Evolutionary conservation across 2,113 vertebrate species (phyloP), one percentile per base, ranked within the genome.

Genomic region (Chaetodon trifascialis): DNA sequence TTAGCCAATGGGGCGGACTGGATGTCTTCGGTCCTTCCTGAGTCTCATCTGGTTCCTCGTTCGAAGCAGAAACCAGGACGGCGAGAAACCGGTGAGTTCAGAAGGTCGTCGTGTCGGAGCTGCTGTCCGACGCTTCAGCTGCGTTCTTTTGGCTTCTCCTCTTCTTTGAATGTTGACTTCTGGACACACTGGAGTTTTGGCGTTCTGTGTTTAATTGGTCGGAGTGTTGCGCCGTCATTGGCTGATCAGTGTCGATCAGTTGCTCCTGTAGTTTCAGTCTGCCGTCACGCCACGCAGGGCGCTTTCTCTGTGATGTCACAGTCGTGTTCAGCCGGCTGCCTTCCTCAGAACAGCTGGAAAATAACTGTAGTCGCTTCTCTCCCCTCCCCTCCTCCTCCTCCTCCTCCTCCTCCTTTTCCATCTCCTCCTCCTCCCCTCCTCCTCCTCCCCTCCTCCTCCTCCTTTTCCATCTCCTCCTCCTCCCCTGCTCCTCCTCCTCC

Each of bases 271-370:
- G 8, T 1, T 47, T 73, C 70, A 1, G 6, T 77, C 67, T 68
- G 77, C 81, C 59, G 49, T 83, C 65, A 19, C 9, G 65, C 76
- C 78, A 72, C 73, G 30, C 54, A 11, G 7, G 12, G n/a, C n/a
- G n/a, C n/a, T 30, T 54, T 62, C 11, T 64, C 12, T 49, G 60
- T 55, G 58, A 9, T 49, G 55, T 55, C 5, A 67, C 30, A 30
- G 30, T 30, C 30, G 30, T 17, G 40, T 74, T 58, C 3, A 49
- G 68, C 40, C 17, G 34, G 40, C 38, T 25, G 58, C 15, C 12
- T 11, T 56, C 30, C 63, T 60, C 34, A 65, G 56, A 54, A 36
- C 2, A 71, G 76, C 76, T 7, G 44, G 62, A 19, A 66, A 56
- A 76, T 36, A 7, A 67, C 71, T 79, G 60, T 77, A 81, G 70